These are phyloP conservation scores for Phoenicopterus ruber DNA, from an alignment of 2,113 vertebrate genomes.

Conservation along the genomic window DNA sequence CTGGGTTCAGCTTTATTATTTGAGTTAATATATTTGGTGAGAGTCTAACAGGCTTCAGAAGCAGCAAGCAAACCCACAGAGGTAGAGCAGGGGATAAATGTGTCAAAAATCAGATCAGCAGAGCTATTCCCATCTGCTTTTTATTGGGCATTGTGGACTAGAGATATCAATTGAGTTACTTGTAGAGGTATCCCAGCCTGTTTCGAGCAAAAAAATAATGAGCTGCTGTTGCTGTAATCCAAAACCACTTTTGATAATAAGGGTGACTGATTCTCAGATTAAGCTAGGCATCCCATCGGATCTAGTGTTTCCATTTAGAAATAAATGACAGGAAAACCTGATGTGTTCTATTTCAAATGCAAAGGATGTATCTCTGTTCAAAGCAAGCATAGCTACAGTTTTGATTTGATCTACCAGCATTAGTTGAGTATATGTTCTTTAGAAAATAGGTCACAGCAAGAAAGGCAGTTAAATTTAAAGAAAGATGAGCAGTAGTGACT, in stretches of 20 bases:
- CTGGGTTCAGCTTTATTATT: not conserved
- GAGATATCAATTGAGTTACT: not conserved
- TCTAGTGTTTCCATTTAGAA: not conserved
- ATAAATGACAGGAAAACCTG: not conserved
- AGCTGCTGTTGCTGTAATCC: not conserved
- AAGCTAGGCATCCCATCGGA: not conserved
- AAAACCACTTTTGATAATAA: not conserved
- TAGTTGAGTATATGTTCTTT: not conserved
- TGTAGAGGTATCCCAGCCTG: not conserved
- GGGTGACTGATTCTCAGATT: not conserved
- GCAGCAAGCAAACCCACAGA: not conserved
- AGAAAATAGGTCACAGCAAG: slow-evolving; percentile 50
- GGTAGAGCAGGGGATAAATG: not conserved
- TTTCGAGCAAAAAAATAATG: not conserved
- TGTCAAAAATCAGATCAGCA: not conserved
- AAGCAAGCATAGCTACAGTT: not conserved
- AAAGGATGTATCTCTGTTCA: not conserved
- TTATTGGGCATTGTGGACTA: not conserved
- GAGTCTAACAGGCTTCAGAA: not conserved
- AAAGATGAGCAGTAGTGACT: not conserved
- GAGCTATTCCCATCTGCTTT: not conserved
- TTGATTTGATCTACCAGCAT: slow-evolving; percentile 3
- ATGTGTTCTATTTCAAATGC: not conserved
- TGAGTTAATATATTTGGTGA: not conserved
- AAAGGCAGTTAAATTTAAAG: not conserved